Conservation (phyloP, 2,888 invertebrate genomes). For the Physocephala rufipes region DNA sequence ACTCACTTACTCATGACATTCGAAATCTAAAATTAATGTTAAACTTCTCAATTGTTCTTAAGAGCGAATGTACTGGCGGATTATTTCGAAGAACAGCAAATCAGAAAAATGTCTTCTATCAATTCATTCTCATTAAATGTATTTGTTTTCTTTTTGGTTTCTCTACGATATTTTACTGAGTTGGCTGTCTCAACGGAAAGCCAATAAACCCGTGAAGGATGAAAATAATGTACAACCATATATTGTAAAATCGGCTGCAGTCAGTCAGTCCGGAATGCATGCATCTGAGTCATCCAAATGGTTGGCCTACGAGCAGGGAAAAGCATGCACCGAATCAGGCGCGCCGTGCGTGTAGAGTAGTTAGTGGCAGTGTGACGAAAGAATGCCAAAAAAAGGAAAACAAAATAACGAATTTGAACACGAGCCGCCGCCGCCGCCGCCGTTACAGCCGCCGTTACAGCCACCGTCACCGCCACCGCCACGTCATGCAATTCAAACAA, state of each 20-base stretch:
- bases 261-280: slow-evolving; percentile 9
- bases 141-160: too few species aligned
- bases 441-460: slow-evolving; percentile 8
- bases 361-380: slow-evolving; percentile 28
- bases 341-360: neutral
- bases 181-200: neutral
- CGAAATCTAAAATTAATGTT: too few species aligned
- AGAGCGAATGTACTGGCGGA: too few species aligned
- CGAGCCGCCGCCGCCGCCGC: neutral
- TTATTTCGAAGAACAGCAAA: too few species aligned
- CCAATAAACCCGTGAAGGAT: neutral
- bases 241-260: neutral
- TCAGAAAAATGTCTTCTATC: too few species aligned
- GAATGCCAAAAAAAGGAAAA: slow-evolving; percentile 32
- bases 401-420: slow-evolving; percentile 14
- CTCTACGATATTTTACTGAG: too few species aligned
- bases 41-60: too few species aligned
- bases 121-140: too few species aligned
- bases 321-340: slow-evolving; percentile 20
- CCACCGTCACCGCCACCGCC: too few species aligned
- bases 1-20: too few species aligned
- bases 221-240: neutral
- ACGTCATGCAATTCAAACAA: too few species aligned
- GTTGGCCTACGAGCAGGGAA: slow-evolving; percentile 15
- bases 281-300: slow-evolving; percentile 20